Evolutionary conservation across 2,888 invertebrate genomes (phyloP), one percentile per base, ranked within the genome.

Genomic region (Electrophaes corylata): DNA sequence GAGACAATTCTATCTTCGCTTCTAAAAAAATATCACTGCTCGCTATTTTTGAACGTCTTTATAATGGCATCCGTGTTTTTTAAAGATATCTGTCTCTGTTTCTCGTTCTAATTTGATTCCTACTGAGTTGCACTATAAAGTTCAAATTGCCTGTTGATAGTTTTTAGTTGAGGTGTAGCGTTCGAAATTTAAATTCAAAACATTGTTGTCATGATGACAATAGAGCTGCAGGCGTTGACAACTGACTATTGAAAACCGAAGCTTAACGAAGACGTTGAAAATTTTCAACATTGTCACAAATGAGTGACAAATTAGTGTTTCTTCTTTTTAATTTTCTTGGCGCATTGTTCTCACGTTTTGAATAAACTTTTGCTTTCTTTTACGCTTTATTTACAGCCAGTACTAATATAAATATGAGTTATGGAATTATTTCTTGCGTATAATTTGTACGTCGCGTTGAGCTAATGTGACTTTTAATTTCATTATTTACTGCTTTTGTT

Each of bases 401-500:
- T 69, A 72, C 72, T 76, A 77, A 74, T 76, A 72, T 81, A 76
- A 72, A 70, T 73, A 81, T 87, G 84, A 88, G 71, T 73, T 83
- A 85, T 76, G 74, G 65, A 72, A 76, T 79, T 82, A 82, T 83
- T 78, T 81, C 76, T 74, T 74, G 74, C 69, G 73, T 73, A 78
- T 83, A 81, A 86, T 86, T 81, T 78, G 79, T 72, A 69, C 62
- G 77, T 70, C 74, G 67, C 67, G 69, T 66, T 77, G 82, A 79
- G 70, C 78, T 78, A 80, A 80, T 76, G 77, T 69, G 78, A 79
- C 77, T 79, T 80, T 77, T 78, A 83, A 81, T 80, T 79, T 80
- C 73, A 76, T 79, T 74, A 85, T 86, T 86, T 84, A 88, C 80
- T 79, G 84, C 81, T 82, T 85, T 88, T 88, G 86, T 86, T 75